Evolutionary conservation across 2,888 invertebrate species (phyloP).

Genomic region (Girardia tigrina): DNA sequence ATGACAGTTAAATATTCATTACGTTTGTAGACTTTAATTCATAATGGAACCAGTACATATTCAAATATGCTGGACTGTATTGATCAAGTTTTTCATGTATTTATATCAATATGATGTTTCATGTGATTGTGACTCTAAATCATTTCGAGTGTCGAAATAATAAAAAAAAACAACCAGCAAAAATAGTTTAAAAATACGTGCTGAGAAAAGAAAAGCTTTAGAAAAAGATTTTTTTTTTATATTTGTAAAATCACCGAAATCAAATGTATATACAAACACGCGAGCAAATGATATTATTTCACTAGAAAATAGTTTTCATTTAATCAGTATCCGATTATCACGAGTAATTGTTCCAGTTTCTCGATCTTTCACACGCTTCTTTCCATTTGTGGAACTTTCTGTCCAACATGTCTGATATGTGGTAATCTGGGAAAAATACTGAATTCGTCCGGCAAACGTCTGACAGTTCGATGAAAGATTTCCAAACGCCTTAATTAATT

Average conservation of each 20-base stretch:
- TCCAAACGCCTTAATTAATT: slow-evolving; percentile 2
- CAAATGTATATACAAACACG: too few species aligned
- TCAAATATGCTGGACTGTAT: neutral
- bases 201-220: too few species aligned
- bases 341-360: neutral
- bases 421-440: slow-evolving; percentile 13
- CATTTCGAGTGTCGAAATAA: slow-evolving; percentile 17
- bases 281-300: too few species aligned
- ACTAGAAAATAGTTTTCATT: neutral
- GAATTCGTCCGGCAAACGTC: neutral
- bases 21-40: too few species aligned
- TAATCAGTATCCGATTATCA: neutral
- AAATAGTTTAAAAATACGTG: too few species aligned
- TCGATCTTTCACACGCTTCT: neutral
- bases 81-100: slow-evolving; percentile 5
- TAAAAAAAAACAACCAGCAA: too few species aligned
- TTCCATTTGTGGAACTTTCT: slow-evolving; percentile 2
- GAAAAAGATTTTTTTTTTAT: too few species aligned
- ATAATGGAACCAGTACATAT: too few species aligned
- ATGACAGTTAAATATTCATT: too few species aligned
- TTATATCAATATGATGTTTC: slow-evolving; percentile 18
- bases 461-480: neutral
- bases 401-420: neutral
- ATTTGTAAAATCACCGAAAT: slow-evolving; percentile 13
- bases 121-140: slow-evolving; percentile 7